A percentile compares a stretch with the other conserved stretches of the same genome.
Evolutionary conservation across 2,888 invertebrate genomes (phyloP).

Genomic region (Pollenia angustigena): DNA sequence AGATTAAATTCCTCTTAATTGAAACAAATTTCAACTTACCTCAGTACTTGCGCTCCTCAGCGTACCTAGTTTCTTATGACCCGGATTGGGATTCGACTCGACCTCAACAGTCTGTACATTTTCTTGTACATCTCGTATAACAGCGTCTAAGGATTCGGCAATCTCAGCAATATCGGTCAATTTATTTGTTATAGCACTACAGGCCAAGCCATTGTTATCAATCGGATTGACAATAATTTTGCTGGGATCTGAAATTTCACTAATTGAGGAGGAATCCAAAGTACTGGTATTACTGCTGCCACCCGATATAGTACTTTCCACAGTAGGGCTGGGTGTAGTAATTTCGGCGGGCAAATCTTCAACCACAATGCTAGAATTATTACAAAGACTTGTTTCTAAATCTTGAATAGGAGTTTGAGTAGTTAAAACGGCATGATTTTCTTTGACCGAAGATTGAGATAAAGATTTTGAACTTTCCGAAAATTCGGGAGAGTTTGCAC

Average conservation of each 20-base stretch:
- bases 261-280: constrained; percentile 55
- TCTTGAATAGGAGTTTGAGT: neutral
- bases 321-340: constrained; percentile 70
- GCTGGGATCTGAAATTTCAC: constrained; percentile 54
- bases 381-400: constrained; percentile 51
- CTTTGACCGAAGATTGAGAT: constrained; percentile 33
- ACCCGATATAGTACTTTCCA: constrained; percentile 76
- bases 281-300: constrained; percentile 76
- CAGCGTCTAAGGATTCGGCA: constrained; percentile 88
- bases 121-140: constrained; percentile 85
- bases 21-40: constrained; percentile 73
- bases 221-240: constrained; percentile 80
- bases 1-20: neutral
- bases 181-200: constrained; percentile 88
- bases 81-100: constrained; percentile 74
- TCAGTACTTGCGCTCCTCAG: constrained; percentile 77
- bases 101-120: constrained; percentile 76
- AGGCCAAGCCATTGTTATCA: constrained; percentile 86
- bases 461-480: constrained; percentile 37
- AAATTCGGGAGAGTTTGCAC: neutral
- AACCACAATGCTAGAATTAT: constrained; percentile 79
- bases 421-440: constrained; percentile 43
- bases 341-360: constrained; percentile 79
- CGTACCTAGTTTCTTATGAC: constrained; percentile 80
- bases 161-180: constrained; percentile 88